These are phyloP conservation scores for Turritopsis dohrnii DNA, from an alignment of 30 jellyfish, hydroid and myxozoan species.

Conservation along the genomic window DNA sequence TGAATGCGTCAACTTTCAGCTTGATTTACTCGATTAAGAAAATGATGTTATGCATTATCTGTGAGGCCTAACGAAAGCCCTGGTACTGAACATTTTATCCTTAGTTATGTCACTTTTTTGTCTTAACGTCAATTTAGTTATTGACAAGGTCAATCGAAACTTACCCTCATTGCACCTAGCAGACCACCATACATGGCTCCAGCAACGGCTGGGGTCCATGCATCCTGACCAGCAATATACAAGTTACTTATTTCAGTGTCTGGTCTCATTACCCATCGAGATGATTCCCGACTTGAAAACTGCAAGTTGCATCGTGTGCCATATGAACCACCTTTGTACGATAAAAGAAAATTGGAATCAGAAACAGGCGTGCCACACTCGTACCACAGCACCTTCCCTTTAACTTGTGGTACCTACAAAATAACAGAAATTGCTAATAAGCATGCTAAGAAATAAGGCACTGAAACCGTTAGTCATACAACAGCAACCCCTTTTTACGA, in stretches of 20 bases:
- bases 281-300: conserved; percentile 54
- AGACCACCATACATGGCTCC: conserved; percentile 95
- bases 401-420: conserved; percentile 74
- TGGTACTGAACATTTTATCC: too few species aligned
- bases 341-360: conserved; percentile 63
- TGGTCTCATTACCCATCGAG: conserved; percentile 89
- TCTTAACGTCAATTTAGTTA: too few species aligned
- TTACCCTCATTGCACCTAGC: conserved; percentile 67
- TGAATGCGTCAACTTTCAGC: too few species aligned
- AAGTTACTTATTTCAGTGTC: conserved; percentile 68
- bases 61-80: too few species aligned
- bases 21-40: too few species aligned
- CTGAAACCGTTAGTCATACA: background rate
- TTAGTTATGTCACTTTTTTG: too few species aligned
- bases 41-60: too few species aligned
- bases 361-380: conserved; percentile 87
- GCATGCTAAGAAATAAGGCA: background rate
- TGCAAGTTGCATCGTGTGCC: conserved; percentile 84
- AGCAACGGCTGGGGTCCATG: conserved; percentile 96
- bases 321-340: conserved; percentile 78
- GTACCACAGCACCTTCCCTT: conserved; percentile 81
- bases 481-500: too few species aligned
- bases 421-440: background rate
- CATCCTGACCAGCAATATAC: conserved; percentile 88
- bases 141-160: background rate